These are phyloP conservation scores for Leptobrachium leishanense DNA, from an alignment of 2,113 vertebrate species.

Conservation along the genomic window DNA sequence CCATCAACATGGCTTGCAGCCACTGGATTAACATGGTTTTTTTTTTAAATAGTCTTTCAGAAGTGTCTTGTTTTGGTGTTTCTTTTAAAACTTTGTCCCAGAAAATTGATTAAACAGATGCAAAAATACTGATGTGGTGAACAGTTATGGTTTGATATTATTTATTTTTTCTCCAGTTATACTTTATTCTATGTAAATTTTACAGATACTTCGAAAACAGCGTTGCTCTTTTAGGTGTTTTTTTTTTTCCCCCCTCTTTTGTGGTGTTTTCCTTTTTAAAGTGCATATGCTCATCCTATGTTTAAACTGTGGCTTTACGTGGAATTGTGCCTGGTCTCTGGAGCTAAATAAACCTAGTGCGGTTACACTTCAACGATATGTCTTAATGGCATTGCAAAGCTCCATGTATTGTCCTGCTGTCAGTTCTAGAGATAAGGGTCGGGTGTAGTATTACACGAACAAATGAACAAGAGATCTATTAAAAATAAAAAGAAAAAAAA, in stretches of 20 bases:
- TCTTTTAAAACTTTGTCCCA: too few relatives aligned
- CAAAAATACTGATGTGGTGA: neutral
- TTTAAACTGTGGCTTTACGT: slow-evolving; percentile 11
- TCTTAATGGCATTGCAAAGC: slow-evolving; percentile 20
- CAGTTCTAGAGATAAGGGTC: slow-evolving; percentile 37
- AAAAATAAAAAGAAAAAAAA: accelerated
- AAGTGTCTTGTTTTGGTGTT: too few relatives aligned
- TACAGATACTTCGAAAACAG: neutral
- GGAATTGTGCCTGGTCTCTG: slow-evolving; percentile 1
- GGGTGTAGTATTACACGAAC: slow-evolving; percentile 21
- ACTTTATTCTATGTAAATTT: neutral
- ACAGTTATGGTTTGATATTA: neutral
- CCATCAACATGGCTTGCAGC: too few relatives aligned
- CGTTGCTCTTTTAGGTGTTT: neutral
- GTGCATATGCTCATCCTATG: neutral
- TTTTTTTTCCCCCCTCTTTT: neutral
- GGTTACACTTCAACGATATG: slow-evolving; percentile 5
- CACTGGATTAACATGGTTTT: too few relatives aligned
- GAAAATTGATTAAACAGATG: too few relatives aligned
- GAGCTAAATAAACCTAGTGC: slow-evolving; percentile 9
- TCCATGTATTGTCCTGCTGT: slow-evolving; percentile 27
- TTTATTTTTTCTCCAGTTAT: neutral
- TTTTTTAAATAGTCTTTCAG: too few relatives aligned
- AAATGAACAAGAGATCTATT: slow-evolving; percentile 33
- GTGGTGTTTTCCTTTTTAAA: neutral